Conservation (phyloP, 2,888 invertebrate genomes). For the Heterodera filipjevi region DNA sequence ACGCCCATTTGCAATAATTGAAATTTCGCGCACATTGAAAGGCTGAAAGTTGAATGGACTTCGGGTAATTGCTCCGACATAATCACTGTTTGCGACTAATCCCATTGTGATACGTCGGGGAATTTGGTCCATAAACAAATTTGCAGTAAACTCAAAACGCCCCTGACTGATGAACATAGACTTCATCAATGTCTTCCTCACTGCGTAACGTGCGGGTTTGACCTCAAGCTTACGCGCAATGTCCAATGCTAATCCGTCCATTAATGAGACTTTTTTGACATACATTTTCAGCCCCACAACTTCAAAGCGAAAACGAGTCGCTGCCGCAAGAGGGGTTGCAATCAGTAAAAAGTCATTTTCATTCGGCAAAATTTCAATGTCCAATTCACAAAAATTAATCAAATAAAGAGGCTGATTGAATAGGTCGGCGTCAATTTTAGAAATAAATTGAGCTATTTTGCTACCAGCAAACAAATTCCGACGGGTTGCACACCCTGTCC, state of each 20-base stretch:
- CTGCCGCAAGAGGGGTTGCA: not conserved
- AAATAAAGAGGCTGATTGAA: slow-evolving; percentile 16
- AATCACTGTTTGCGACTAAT: not conserved
- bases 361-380: not conserved
- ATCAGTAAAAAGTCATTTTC: not conserved
- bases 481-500: not conserved
- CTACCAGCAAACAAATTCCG: not conserved
- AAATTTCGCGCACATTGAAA: slow-evolving; percentile 24
- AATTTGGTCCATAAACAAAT: slow-evolving; percentile 23
- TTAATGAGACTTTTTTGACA: not conserved
- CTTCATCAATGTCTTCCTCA: slow-evolving; percentile 28
- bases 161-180: slow-evolving; percentile 23
- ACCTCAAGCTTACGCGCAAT: slow-evolving; percentile 20
- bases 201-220: slow-evolving; percentile 22
- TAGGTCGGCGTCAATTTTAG: slow-evolving; percentile 11
- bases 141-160: slow-evolving; percentile 21
- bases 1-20: slow-evolving; percentile 7
- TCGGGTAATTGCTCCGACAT: not conserved
- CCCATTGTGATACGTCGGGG: slow-evolving; percentile 21
- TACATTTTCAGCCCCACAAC: not conserved
- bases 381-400: slow-evolving; percentile 6
- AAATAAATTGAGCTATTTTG: slow-evolving; percentile 4
- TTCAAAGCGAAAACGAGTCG: not conserved
- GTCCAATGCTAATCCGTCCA: slow-evolving; percentile 27
- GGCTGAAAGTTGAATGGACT: slow-evolving; percentile 26